Conservation (phyloP, 2,797 vertebrate species). For the Gallinago nigripennis region DNA sequence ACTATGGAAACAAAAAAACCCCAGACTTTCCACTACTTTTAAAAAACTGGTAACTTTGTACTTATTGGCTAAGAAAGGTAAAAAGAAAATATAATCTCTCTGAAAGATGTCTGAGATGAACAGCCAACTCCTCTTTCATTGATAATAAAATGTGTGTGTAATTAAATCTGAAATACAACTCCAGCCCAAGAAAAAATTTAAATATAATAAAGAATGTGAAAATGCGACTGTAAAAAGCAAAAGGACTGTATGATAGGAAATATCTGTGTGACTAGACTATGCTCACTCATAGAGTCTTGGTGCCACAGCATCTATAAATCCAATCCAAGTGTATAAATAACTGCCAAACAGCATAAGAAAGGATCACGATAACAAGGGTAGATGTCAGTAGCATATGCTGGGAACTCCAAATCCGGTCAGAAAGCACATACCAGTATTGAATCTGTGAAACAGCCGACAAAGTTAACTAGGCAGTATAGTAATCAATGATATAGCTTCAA, state of each 20-base stretch:
- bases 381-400: neutral
- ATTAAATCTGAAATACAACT: neutral
- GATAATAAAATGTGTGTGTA: neutral
- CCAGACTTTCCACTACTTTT: neutral
- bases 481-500: neutral
- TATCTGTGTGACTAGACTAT: neutral
- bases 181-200: neutral
- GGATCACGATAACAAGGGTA: neutral
- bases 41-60: neutral
- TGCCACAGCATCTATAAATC: neutral
- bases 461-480: neutral
- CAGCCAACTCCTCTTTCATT: neutral
- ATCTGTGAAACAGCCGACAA: neutral
- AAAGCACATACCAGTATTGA: neutral
- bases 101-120: neutral
- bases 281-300: neutral
- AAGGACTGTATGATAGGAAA: neutral
- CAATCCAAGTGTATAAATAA: neutral
- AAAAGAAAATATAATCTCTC: neutral
- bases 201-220: neutral
- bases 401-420: neutral
- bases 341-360: neutral
- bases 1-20: neutral
- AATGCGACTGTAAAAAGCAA: neutral
- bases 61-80: neutral